These are phyloP conservation scores for Hanleya hanleyi DNA, from an alignment of 2,888 invertebrate genomes.

Conservation along the genomic window DNA sequence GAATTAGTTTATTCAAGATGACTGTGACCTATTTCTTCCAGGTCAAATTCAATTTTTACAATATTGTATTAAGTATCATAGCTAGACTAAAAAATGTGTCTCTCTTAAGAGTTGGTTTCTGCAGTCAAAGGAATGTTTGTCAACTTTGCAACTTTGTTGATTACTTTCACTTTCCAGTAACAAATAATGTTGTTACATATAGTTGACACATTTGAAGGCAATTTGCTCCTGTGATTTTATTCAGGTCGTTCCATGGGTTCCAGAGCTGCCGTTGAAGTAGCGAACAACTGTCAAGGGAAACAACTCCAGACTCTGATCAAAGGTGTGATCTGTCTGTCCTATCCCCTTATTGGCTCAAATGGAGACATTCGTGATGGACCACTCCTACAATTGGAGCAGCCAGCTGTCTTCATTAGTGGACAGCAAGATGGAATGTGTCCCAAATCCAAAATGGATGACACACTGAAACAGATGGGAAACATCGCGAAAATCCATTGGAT, in stretches of 20 bases:
- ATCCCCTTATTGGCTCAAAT: constrained; percentile 42
- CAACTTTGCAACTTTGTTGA: too few relatives aligned
- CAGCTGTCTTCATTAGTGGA: constrained; percentile 39
- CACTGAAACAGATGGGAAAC: constrained; percentile 12
- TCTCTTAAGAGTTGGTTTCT: too few relatives aligned
- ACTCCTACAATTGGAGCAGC: constrained; percentile 26
- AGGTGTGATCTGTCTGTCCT: constrained; percentile 43
- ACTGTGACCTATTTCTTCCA: too few relatives aligned
- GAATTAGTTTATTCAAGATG: too few relatives aligned
- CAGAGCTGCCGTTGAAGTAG: constrained; percentile 38
- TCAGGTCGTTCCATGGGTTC: constrained; percentile 49
- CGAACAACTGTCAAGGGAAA: constrained; percentile 14
- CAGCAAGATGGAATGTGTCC: constrained; percentile 40
- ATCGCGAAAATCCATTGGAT: constrained; percentile 32
- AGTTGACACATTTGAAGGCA: too few relatives aligned
- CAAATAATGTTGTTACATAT: too few relatives aligned
- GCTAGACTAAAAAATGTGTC: too few relatives aligned
- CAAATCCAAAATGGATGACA: constrained; percentile 17
- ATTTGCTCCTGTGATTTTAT: too few relatives aligned
- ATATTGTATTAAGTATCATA: too few relatives aligned
- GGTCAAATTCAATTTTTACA: too few relatives aligned
- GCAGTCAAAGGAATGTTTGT: too few relatives aligned
- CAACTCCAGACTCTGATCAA: constrained; percentile 21
- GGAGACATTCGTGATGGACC: constrained; percentile 34
- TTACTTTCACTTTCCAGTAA: too few relatives aligned